phyloP scores from a whole-genome alignment of 2,113 vertebrate genomes.

The Daboia siamensis region DNA sequence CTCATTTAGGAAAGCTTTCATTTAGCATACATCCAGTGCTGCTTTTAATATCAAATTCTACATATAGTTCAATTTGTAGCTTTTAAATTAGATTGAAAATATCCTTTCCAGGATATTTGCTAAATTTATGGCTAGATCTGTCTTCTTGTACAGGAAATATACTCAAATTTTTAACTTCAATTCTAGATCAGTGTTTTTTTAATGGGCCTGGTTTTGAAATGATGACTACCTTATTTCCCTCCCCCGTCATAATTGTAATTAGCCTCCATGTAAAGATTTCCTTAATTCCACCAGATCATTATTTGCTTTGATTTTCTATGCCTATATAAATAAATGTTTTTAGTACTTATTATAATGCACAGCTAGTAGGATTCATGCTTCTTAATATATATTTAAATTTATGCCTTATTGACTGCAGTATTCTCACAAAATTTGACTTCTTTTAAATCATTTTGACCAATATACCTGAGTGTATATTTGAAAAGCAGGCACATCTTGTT shows the following conservation, averaged over 20 bases:
- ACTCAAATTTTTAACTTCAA: background rate
- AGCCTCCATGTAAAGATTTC: background rate
- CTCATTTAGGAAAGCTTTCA: background rate
- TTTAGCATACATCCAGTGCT: background rate
- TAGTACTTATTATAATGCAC: background rate
- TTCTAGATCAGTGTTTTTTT: background rate
- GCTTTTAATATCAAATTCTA: background rate
- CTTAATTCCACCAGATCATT: background rate
- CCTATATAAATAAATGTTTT: background rate
- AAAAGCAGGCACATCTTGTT: background rate
- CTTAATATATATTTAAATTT: background rate
- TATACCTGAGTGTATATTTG: background rate
- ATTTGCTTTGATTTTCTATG: background rate
- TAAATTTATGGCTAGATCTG: background rate
- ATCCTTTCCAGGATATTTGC: background rate
- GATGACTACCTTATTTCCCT: background rate
- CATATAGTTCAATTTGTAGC: background rate
- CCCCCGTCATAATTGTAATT: background rate
- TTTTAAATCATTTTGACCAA: background rate
- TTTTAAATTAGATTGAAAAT: background rate
- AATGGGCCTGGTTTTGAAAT: background rate
- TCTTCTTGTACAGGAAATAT: background rate
- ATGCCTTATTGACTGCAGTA: background rate
- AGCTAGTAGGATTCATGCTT: background rate
- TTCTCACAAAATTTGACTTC: background rate